phyloP scores from a whole-genome alignment of 2,797 vertebrate species.

The Pseudochromis fuscus region DNA sequence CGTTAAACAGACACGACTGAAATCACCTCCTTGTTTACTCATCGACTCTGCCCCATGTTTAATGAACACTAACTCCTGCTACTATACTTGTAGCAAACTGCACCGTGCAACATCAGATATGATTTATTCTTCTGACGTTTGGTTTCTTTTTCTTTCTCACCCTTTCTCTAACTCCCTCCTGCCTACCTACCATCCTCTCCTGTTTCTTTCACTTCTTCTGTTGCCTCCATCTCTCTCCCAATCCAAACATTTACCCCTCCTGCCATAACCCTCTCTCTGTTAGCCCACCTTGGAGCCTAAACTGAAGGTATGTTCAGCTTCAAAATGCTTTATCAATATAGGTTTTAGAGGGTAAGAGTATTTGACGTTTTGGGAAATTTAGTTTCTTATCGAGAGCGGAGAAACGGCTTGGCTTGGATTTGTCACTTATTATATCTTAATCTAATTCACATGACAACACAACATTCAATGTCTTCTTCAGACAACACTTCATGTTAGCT shows the following conservation, averaged over 20 bases:
- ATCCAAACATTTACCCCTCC: constrained; percentile 29
- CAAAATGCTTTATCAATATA: background rate
- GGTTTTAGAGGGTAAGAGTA: background rate
- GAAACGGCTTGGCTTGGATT: background rate
- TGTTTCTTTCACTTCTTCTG: background rate
- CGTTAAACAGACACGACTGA: constrained; percentile 8
- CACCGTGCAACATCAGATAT: too few relatives aligned
- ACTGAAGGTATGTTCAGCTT: constrained; percentile 72
- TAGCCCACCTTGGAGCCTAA: constrained; percentile 77
- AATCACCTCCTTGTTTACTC: too few relatives aligned
- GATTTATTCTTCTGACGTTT: constrained; percentile 29
- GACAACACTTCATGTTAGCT: too few relatives aligned
- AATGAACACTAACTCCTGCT: too few relatives aligned
- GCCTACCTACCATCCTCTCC: background rate
- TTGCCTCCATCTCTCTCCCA: constrained; percentile 14
- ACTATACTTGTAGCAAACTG: too few relatives aligned
- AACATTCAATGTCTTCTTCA: too few relatives aligned
- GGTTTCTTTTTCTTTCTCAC: constrained; percentile 19
- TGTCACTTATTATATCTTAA: background rate
- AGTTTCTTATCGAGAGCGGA: background rate
- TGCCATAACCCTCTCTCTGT: constrained; percentile 21
- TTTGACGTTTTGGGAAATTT: background rate
- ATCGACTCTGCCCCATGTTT: too few relatives aligned
- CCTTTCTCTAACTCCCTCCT: background rate
- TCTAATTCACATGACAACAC: too few relatives aligned